phyloP scores from a whole-genome alignment of 2,113 vertebrate genomes.

The Vidua chalybeata region DNA sequence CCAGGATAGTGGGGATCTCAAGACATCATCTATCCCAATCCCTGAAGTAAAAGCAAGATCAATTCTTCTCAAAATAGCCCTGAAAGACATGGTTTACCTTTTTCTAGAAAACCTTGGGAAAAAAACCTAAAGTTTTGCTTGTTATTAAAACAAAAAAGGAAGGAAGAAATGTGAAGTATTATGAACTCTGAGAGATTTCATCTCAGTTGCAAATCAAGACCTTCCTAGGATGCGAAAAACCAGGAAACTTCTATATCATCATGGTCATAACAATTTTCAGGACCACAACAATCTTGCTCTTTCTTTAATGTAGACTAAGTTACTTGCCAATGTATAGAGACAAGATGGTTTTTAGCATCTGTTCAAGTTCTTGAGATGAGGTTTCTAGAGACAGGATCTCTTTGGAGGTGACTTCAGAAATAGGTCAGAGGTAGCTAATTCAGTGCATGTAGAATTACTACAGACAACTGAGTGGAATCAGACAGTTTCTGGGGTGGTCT shows the following conservation, averaged over 20 bases:
- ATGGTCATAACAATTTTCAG: background rate
- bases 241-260: background rate
- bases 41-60: background rate
- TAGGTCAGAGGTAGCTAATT: background rate
- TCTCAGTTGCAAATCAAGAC: background rate
- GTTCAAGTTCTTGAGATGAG: background rate
- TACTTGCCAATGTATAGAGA: background rate
- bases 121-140: background rate
- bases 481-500: background rate
- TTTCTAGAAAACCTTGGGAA: background rate
- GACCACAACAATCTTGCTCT: background rate
- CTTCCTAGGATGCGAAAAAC: background rate
- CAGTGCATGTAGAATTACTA: background rate
- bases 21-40: background rate
- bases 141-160: background rate
- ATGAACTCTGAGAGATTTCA: background rate
- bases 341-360: background rate
- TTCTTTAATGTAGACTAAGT: background rate
- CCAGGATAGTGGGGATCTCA: background rate
- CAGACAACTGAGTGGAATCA: background rate
- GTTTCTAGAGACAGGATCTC: background rate
- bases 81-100: background rate
- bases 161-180: background rate
- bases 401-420: background rate
- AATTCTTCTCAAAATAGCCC: background rate